Conservation (phyloP, 2,888 invertebrate species). For the Lasioglossum morio region DNA sequence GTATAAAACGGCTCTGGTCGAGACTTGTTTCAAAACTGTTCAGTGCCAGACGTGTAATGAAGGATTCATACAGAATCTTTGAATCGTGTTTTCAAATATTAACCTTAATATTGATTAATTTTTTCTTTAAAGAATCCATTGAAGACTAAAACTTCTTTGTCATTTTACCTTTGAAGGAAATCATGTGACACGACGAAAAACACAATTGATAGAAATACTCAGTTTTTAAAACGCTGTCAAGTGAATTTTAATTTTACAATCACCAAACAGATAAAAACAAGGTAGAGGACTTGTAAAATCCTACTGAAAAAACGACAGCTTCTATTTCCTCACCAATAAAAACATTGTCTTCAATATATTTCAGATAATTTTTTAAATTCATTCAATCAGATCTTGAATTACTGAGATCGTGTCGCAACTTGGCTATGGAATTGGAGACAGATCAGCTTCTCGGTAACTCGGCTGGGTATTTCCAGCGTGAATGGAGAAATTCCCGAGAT, state of each 20-base stretch:
- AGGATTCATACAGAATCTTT: no score
- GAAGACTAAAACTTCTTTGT: background rate
- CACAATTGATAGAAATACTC: background rate
- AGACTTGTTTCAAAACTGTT: no score
- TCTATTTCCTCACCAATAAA: background rate
- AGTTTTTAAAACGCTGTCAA: background rate
- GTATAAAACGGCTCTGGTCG: no score
- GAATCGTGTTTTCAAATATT: no score
- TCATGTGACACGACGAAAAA: background rate
- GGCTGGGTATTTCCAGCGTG: background rate
- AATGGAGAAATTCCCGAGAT: constrained; percentile 31
- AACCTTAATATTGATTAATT: no score
- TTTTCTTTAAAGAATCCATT: background rate
- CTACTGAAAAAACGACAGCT: background rate
- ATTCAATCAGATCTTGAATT: background rate
- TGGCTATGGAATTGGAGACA: background rate
- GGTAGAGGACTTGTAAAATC: background rate
- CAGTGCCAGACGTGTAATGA: no score
- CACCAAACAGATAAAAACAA: background rate
- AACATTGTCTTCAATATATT: background rate
- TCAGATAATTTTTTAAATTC: background rate
- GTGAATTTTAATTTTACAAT: background rate
- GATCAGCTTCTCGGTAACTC: background rate
- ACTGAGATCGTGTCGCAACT: background rate
- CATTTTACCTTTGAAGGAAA: background rate